Evolutionary conservation across 2,113 vertebrate genomes (phyloP), one percentile per base, ranked within the genome.

Genomic region (Vicugna pacos): DNA sequence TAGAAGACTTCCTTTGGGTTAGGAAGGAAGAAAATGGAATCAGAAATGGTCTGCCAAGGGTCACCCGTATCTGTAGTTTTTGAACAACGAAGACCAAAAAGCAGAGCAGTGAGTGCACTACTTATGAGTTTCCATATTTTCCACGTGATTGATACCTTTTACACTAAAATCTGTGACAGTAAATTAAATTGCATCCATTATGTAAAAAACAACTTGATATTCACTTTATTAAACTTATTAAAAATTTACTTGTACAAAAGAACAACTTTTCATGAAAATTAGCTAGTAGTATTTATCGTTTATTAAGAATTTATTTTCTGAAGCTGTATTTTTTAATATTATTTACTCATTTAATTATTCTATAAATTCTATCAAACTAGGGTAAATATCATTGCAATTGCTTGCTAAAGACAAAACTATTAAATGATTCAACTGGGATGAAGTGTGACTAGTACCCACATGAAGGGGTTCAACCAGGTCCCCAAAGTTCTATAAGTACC

Each of bases 281-380:
- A 80, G 14, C 30, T 90, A 72, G 50, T 22, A 48, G 10, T 38
- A 35, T 50, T 54, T 65, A 12, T 19, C 13, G 50, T n/a, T 79
- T 90, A 91, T 48, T 79, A 17, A 65, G 35, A 76, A 35, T 76
- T 35, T 82, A 56, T 83, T 92, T 82, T 92, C 46, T 92, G 17
- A 92, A 64, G 30, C 4, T 46, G 46, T 54, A 0, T 14, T 52
- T 32, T 77, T 76, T 83, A 54, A 60, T 79, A 52, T 42, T 92
- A 30, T 86, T 60, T 94, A 46, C 11, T 87, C 15, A 19, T 32
- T 75, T n/a, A 91, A 50, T 58, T 73, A 24, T 38, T 42, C 5
- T 42, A 42, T 42, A 75, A 75, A 32, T 26, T 56, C 6, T 48
- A 65, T n/a, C 84, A 62, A 54, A 56, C 62, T 62, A 6, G 12